Base-by-base conservation (phyloP, 2,113 vertebrate genomes). In the Trachemys scripta region DNA sequence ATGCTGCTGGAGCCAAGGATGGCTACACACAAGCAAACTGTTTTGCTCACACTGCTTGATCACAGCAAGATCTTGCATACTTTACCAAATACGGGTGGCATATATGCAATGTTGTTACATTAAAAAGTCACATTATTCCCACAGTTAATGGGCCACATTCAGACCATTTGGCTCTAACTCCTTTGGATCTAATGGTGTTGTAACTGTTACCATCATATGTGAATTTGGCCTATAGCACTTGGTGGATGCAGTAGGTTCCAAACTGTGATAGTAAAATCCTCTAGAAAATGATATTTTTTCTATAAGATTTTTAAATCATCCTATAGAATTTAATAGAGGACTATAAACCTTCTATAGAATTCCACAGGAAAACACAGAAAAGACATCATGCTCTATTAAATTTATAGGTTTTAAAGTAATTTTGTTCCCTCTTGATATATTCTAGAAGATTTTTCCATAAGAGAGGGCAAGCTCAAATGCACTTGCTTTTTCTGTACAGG, bases 71-170 rank as follows among this genome's bases (percentile, higher is more conserved):
- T 54, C 59, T 89, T 69, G 91, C 78, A 87, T 91, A 85, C 17
- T 53, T 94, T 90, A 54, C 54, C 79, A 31, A 85, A 69, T 24
- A 51, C 20, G 59, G 85, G 93, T 87, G 57, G 17, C 47, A 75
- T 29, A 65, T 13, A 20, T 27, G 78, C 0, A 2, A 7, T 20
- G 16, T 2, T 75, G 6, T 87, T 76, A n/a, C 76, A 49, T 25
- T 82, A 89, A 86, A 94, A 84, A 16, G 19, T 75, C 1, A 0
- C 59, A 81, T 12, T 84, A 54, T 51, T 86, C 89, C 45, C 81
- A 50, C 22, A 0, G 35, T 0, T 0, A 76, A 81, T 35, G n/a
- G 54, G 31, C 82, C 3, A 1, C 17, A 10, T 35, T 69, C 13
- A 29, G 82, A 95, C 51, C 3, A 3, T 42, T 49, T n/a, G 42